phyloP scores from a whole-genome alignment of 2,113 vertebrate genomes.

The Sapajus apella region DNA sequence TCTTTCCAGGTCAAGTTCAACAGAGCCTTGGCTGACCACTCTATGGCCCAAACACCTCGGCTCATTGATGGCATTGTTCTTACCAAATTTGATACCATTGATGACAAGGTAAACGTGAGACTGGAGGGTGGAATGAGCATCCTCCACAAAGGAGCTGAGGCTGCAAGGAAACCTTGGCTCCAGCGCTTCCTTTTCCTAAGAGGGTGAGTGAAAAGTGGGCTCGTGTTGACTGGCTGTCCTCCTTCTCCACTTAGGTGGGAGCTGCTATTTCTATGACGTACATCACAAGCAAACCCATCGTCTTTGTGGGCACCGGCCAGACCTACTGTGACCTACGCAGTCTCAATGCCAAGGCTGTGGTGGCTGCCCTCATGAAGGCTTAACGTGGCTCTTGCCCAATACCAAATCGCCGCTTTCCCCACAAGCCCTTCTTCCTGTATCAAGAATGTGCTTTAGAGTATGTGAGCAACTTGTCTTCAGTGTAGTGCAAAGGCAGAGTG shows the following conservation, averaged over 20 bases:
- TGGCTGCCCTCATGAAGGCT: slow-evolving; percentile 98
- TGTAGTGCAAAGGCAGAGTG: slow-evolving; percentile 71
- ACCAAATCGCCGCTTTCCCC: slow-evolving; percentile 80
- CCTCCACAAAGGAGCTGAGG: background rate
- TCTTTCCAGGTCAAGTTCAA: slow-evolving; percentile 97
- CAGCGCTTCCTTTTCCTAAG: background rate
- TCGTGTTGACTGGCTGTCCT: background rate
- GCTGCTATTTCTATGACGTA: slow-evolving; percentile 99
- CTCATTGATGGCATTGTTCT: slow-evolving; percentile 99
- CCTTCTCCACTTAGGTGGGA: slow-evolving; percentile 88
- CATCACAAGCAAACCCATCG: slow-evolving; percentile 98
- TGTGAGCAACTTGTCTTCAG: slow-evolving; percentile 69
- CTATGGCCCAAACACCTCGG: slow-evolving; percentile 93
- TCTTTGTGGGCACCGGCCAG: slow-evolving; percentile 98
- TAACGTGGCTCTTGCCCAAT: slow-evolving; percentile 77
- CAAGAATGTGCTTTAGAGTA: slow-evolving; percentile 82
- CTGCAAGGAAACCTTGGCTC: background rate
- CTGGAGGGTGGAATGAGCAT: background rate
- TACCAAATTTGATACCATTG: slow-evolving; percentile 99
- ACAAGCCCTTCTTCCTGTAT: slow-evolving; percentile 39
- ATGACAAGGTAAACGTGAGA: slow-evolving; percentile 93
- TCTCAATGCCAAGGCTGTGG: slow-evolving; percentile 97
- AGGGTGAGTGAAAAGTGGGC: background rate
- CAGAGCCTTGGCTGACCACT: slow-evolving; percentile 97
- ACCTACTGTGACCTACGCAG: slow-evolving; percentile 99